Conservation (phyloP, 23 tunicate species). For the Trididemnum nubilum region DNA sequence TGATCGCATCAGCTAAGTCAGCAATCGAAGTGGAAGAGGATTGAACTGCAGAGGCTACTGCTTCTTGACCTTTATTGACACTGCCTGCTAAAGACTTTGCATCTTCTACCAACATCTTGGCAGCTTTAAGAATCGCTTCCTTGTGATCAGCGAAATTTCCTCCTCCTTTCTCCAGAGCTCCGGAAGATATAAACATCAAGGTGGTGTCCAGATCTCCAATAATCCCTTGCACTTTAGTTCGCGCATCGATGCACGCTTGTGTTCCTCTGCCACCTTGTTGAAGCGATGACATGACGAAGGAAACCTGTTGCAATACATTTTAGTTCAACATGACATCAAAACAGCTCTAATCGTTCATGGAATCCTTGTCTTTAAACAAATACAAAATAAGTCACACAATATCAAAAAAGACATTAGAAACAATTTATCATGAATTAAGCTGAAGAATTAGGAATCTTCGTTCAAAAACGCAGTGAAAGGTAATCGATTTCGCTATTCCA, state of each 20-base stretch:
- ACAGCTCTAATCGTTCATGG: too few species aligned
- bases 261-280: constrained; percentile 94
- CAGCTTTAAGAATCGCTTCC: constrained; percentile 69
- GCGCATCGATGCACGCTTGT: constrained; percentile 93
- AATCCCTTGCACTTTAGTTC: constrained; percentile 78
- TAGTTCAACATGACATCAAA: too few species aligned
- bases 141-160: constrained; percentile 81
- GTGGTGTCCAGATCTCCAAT: constrained; percentile 92
- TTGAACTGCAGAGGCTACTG: constrained; percentile 74
- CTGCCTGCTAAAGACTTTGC: constrained; percentile 75
- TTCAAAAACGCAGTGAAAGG: too few species aligned
- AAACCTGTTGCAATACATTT: constrained; percentile 86
- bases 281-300: constrained; percentile 82
- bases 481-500: too few species aligned
- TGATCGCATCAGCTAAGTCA: constrained; percentile 64
- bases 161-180: constrained; percentile 68
- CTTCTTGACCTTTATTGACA: constrained; percentile 82
- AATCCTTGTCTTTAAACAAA: too few species aligned
- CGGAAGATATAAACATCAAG: constrained; percentile 75
- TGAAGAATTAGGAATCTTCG: too few species aligned
- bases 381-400: too few species aligned
- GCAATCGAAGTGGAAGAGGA: constrained; percentile 66
- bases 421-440: too few species aligned
- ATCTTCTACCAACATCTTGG: constrained; percentile 83
- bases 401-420: too few species aligned